phyloP scores from a whole-genome alignment of 1,140 invertebrate genomes.

The Trinorchestia longiramus region DNA sequence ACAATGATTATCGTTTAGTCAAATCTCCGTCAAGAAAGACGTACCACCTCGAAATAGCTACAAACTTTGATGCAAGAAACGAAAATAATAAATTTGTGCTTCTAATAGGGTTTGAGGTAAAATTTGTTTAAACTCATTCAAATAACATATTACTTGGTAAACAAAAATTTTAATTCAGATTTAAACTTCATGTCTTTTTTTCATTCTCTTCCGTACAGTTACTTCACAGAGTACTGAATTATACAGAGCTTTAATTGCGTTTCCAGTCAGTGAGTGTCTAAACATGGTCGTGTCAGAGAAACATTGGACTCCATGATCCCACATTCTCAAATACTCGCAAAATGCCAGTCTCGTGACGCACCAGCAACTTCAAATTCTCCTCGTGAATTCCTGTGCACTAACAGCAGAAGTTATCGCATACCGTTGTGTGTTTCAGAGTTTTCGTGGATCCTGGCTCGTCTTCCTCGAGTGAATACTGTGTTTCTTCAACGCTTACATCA shows the following conservation, averaged over 20 bases:
- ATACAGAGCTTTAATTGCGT: not conserved
- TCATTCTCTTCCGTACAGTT: not conserved
- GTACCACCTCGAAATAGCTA: too few relatives aligned
- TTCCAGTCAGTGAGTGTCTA: not conserved
- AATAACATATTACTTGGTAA: too few relatives aligned
- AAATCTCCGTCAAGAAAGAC: too few relatives aligned
- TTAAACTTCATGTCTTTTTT: too few relatives aligned
- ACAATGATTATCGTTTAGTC: too few relatives aligned
- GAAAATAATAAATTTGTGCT: too few relatives aligned
- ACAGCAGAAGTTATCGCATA: not conserved
- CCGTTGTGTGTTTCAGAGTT: constrained; percentile 41
- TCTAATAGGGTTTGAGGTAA: too few relatives aligned
- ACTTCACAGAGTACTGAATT: not conserved
- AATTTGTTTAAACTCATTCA: too few relatives aligned
- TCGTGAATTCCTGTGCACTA: not conserved
- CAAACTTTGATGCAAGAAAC: too few relatives aligned
- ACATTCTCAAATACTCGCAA: not conserved
- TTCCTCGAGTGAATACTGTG: constrained; percentile 20
- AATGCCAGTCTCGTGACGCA: not conserved
- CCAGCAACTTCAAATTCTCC: not conserved
- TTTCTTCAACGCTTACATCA: constrained; percentile 49
- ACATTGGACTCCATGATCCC: not conserved
- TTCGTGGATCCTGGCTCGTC: constrained; percentile 56
- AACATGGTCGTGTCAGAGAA: not conserved
- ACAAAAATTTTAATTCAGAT: too few relatives aligned